Percentiles rank a stretch among this genome's conserved stretches.
Conservation (phyloP, 1,140 invertebrate species). For the Musca vetustissima region DNA sequence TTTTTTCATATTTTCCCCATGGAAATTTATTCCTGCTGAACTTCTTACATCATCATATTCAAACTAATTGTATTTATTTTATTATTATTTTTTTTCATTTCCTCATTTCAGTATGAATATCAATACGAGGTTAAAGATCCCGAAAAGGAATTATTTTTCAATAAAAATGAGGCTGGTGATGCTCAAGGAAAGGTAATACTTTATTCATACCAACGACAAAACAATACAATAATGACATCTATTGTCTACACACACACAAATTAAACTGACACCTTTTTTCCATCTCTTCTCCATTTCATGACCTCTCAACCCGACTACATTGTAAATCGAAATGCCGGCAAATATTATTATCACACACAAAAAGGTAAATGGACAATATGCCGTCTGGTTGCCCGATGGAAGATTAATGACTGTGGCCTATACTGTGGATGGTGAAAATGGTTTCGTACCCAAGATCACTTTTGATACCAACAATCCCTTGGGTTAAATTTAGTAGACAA, state of each 20-base stretch:
- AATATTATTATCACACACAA: not conserved
- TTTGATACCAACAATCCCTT: slow-evolving; percentile 63
- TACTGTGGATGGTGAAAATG: slow-evolving; percentile 66
- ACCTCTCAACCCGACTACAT: not conserved
- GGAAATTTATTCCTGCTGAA: too few relatives aligned
- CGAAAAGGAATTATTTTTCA: slow-evolving; percentile 65
- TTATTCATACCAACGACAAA: not conserved
- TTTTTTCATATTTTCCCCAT: too few relatives aligned
- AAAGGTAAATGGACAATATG: slow-evolving; percentile 62
- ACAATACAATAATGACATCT: too few relatives aligned
- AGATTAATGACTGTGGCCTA: slow-evolving; percentile 70
- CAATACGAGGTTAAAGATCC: slow-evolving; percentile 73
- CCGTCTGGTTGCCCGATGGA: slow-evolving; percentile 67
- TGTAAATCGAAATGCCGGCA: not conserved
- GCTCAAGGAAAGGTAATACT: slow-evolving; percentile 60
- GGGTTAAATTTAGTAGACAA: slow-evolving; percentile 24
- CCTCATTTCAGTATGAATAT: slow-evolving; percentile 61
- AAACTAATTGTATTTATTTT: too few relatives aligned
- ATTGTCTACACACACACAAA: too few relatives aligned
- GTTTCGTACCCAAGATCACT: slow-evolving; percentile 69
- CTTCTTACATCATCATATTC: too few relatives aligned
- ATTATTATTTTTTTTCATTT: too few relatives aligned
- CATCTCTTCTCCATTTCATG: not conserved
- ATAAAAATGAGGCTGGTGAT: slow-evolving; percentile 66
- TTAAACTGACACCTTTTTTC: not conserved